Conservation (phyloP, 2,888 invertebrate genomes). For the Lepidonotus clava region DNA sequence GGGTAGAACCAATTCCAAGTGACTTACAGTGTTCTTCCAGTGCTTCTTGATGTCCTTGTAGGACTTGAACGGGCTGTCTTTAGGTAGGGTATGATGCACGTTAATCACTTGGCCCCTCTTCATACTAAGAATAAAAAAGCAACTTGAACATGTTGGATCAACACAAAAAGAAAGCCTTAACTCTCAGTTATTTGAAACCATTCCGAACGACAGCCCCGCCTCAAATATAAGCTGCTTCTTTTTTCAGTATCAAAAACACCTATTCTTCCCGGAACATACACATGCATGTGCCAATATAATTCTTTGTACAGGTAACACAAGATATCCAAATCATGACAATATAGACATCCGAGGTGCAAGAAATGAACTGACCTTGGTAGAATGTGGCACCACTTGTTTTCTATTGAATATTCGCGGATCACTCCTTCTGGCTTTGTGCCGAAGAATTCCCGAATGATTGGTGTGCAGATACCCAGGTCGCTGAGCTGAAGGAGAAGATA, state of each 20-base stretch:
- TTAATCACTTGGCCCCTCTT: constrained; percentile 75
- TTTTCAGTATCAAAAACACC: neutral
- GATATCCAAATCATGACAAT: neutral
- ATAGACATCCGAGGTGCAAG: no score
- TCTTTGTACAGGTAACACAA: neutral
- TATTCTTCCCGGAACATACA: neutral
- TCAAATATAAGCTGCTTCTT: no score
- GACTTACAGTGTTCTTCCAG: constrained; percentile 78
- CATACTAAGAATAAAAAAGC: constrained; percentile 69
- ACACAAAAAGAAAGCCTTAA: neutral
- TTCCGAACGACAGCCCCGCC: no score
- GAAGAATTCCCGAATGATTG: constrained; percentile 2
- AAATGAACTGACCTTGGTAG: constrained; percentile 72
- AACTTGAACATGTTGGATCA: neutral
- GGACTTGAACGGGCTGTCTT: constrained; percentile 71
- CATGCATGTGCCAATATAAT: neutral
- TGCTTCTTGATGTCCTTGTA: constrained; percentile 77
- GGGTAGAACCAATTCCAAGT: no score
- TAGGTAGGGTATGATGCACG: constrained; percentile 70
- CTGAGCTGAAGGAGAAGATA: neutral
- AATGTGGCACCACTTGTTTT: constrained; percentile 73
- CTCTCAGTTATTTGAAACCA: neutral
- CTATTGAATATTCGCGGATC: constrained; percentile 60
- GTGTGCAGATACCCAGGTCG: constrained; percentile 21
- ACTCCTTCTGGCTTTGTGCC: constrained; percentile 1